Evolutionary conservation across 2,888 invertebrate species (phyloP), one percentile per base, ranked within the genome.

Genomic region (Limnephilus marmoratus): DNA sequence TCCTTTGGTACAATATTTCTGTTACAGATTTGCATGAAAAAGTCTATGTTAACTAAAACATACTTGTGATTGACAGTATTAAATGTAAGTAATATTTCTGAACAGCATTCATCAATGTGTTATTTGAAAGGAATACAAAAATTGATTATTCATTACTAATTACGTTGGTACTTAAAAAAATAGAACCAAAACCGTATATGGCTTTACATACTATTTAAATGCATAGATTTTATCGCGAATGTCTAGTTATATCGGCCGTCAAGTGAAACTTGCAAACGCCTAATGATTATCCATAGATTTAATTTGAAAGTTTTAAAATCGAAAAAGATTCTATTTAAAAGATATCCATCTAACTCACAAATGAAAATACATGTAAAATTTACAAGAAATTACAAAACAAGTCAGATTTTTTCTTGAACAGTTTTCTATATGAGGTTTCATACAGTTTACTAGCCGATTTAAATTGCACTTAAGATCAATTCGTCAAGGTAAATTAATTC

Each of bases 11-110:
- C 81, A 92, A 88, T 90, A 90, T 88, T 90, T 83, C 86, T n/a
- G 68, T 49, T 45, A 41, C n/a, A 31, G 80, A 92, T 92, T 92
- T 90, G 68, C 90, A 92, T 92, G 87, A 90, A 92, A 92, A 90
- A 90, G n/a, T 90, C 29, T 34, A 92, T 92, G 92, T 82, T 86
- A 92, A 91, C 80, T 91, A 80, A 31, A 83, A 90, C 90, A 83
- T 53, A 24, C 37, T 83, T 82, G 49, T 90, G 90, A 90, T 90
- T 81, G 45, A 83, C 49, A 49, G 82, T 53, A 49, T 81, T 83
- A 31, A 31, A 34, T 7, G 41, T 89, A 83, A 89, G 88, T 85
- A 91, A 91, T 91, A 89, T 88, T 89, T 45, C 82, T 37, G 41
- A 80, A 89, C 89, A 68, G 49, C 88, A 89, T 91, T 88, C 88